Conservation (phyloP, 2,113 vertebrate species). For the Pardalotus punctatus region DNA sequence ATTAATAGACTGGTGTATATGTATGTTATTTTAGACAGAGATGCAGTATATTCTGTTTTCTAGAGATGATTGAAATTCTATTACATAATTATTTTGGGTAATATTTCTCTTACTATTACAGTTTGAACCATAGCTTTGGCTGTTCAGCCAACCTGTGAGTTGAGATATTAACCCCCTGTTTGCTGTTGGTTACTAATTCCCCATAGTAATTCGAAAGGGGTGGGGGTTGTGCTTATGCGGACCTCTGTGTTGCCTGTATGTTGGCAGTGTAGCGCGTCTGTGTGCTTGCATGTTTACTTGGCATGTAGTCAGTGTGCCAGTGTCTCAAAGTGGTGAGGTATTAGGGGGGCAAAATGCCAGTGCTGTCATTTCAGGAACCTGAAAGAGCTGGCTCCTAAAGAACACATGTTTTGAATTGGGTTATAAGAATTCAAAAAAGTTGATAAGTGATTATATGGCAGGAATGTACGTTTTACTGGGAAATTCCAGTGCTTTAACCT, state of each 20-base stretch:
- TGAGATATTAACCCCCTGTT: neutral
- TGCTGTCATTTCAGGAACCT: neutral
- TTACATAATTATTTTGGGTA: neutral
- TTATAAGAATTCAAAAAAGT: neutral
- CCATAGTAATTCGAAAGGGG: accelerated
- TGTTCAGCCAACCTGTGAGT: neutral
- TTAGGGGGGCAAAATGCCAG: neutral
- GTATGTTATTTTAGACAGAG: neutral
- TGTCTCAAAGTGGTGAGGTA: neutral
- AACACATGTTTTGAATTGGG: accelerated
- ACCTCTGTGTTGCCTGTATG: neutral
- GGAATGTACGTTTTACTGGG: neutral
- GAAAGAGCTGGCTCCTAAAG: neutral
- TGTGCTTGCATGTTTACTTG: neutral
- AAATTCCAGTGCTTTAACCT: neutral
- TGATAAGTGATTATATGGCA: accelerated
- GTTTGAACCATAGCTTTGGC: neutral
- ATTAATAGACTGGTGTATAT: neutral
- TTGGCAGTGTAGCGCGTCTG: neutral
- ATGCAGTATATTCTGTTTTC: accelerated
- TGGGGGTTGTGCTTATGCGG: accelerated
- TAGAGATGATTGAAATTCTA: neutral
- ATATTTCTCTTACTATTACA: neutral
- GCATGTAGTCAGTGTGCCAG: neutral
- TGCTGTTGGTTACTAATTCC: neutral